Percentiles rank a stretch among this genome's conserved stretches.
These are phyloP conservation scores for Platerodrilus igneus DNA, from an alignment of 2,888 invertebrate genomes.

Conservation along the genomic window DNA sequence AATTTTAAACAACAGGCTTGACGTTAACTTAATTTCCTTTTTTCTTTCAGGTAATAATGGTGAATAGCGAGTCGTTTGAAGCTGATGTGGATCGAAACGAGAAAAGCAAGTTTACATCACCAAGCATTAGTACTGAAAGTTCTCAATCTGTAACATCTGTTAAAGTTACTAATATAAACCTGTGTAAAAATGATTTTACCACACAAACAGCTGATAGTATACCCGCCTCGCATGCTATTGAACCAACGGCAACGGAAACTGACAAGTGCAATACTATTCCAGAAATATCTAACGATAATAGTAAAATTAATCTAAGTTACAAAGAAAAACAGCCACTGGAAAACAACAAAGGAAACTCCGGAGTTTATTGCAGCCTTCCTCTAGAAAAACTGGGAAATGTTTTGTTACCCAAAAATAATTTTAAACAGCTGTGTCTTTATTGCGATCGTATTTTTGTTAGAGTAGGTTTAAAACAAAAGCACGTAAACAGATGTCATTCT, in stretches of 20 bases:
- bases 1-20: no score
- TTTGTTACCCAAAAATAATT: conserved; percentile 27
- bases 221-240: conserved; percentile 32
- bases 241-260: conserved; percentile 35
- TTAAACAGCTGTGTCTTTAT: conserved; percentile 45
- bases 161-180: conserved; percentile 30
- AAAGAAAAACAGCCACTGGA: no score
- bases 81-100: conserved; percentile 39
- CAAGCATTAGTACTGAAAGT: conserved; percentile 29
- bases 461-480: conserved; percentile 45
- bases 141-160: conserved; percentile 33
- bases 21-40: no score
- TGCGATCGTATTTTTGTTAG: conserved; percentile 48
- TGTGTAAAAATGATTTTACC: conserved; percentile 33
- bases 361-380: conserved; percentile 44
- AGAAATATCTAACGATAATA: conserved; percentile 6
- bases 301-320: conserved; percentile 15
- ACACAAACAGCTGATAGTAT: conserved; percentile 32
- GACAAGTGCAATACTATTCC: conserved; percentile 32
- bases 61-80: conserved; percentile 43
- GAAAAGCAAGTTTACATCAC: conserved; percentile 34
- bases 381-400: conserved; percentile 41
- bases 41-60: no score
- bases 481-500: conserved; percentile 48
- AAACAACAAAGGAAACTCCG: conserved; percentile 31